Percentiles rank a stretch among this genome's conserved stretches.
Conservation (phyloP, 2,797 vertebrate species). For the Microchirus variegatus region DNA sequence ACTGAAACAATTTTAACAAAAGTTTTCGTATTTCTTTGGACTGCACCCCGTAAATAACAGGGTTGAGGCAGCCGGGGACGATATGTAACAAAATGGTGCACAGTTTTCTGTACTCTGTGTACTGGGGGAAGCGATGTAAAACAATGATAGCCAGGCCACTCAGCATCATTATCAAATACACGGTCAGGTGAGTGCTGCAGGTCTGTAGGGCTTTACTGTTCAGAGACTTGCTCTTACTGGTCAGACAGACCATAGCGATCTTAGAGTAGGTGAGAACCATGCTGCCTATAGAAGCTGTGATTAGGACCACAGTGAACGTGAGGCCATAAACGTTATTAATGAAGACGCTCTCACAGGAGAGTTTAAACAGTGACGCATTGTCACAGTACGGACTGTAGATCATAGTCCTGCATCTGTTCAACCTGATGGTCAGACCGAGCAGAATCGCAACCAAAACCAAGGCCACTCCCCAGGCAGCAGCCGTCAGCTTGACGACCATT, state of each 20-base stretch:
- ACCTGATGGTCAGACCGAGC: constrained; percentile 41
- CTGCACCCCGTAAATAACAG: constrained; percentile 46
- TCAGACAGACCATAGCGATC: constrained; percentile 36
- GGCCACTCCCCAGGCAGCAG: constrained; percentile 26
- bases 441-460: constrained; percentile 30
- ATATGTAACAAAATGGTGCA: constrained; percentile 36
- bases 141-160: neutral
- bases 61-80: constrained; percentile 41
- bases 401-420: constrained; percentile 52
- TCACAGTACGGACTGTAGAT: constrained; percentile 62
- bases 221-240: constrained; percentile 42
- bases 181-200: constrained; percentile 45
- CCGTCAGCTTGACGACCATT: constrained; percentile 49
- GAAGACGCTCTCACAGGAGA: constrained; percentile 67
- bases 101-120: constrained; percentile 38
- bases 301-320: constrained; percentile 42
- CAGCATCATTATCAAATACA: constrained; percentile 44
- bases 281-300: constrained; percentile 45
- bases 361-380: constrained; percentile 68
- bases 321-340: constrained; percentile 70
- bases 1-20: constrained; percentile 2
- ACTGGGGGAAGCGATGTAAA: constrained; percentile 51
- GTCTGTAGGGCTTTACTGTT: constrained; percentile 55
- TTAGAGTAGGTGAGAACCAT: constrained; percentile 49
- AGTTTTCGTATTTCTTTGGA: constrained; percentile 35